phyloP scores from a whole-genome alignment of 2,113 vertebrate species.

The Mesoclemmys tuberculata region DNA sequence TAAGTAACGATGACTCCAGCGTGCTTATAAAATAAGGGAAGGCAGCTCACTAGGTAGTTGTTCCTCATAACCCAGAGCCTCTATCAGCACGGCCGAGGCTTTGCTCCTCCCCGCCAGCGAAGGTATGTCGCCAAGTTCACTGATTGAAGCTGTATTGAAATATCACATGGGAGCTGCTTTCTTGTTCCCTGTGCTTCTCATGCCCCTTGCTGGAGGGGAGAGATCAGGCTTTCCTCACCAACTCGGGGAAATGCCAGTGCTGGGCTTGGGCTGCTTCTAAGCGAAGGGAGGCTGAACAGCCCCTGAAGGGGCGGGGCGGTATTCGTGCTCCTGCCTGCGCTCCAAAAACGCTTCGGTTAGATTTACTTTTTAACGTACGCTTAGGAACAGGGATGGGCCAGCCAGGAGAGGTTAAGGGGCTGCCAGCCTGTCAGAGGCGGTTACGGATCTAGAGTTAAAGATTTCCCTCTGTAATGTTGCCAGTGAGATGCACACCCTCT shows the following conservation, averaged over 20 bases:
- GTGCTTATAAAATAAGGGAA: slow-evolving; percentile 1
- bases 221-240: not conserved
- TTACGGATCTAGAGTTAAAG: not conserved
- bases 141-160: not conserved
- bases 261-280: not conserved
- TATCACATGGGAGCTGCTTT: not conserved
- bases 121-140: slow-evolving; percentile 30
- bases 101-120: rapidly evolving
- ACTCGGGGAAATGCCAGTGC: rapidly evolving
- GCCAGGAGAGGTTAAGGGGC: not conserved
- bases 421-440: not conserved
- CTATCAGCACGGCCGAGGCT: not conserved
- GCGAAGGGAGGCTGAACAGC: not conserved
- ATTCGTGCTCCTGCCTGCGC: not conserved
- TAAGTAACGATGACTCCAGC: slow-evolving; percentile 49
- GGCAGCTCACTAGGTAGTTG: not conserved
- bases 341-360: not conserved
- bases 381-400: not conserved
- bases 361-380: not conserved
- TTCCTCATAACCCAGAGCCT: not conserved
- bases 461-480: not conserved
- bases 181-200: rapidly evolving
- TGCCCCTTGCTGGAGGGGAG: not conserved
- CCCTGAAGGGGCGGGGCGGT: not conserved
- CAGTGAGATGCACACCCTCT: not conserved